A percentile compares a stretch with the other conserved stretches of the same genome.
phyloP scores from a whole-genome alignment of 2,113 vertebrate genomes.

The Mormyrus iriodes region DNA sequence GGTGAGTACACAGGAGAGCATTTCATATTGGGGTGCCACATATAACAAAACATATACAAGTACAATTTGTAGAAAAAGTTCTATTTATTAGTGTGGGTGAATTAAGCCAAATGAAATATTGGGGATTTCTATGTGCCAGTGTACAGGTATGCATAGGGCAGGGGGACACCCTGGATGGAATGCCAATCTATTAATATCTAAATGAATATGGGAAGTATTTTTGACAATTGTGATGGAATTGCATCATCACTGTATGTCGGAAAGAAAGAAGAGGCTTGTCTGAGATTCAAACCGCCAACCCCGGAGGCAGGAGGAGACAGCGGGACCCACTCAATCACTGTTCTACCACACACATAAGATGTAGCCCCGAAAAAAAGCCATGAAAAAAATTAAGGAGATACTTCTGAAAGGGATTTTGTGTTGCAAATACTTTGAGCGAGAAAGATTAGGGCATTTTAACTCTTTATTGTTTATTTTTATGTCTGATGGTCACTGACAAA shows the following conservation, averaged over 20 bases:
- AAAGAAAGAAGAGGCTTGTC: not conserved
- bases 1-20: not conserved
- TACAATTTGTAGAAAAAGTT: not conserved
- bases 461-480: not conserved
- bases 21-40: not conserved
- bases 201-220: not conserved
- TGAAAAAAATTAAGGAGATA: not conserved
- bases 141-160: not conserved
- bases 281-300: not conserved
- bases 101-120: not conserved
- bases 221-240: conserved; percentile 1
- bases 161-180: too few relatives aligned
- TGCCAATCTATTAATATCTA: not conserved
- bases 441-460: not conserved
- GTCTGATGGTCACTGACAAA: not conserved
- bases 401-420: not conserved
- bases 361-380: not conserved
- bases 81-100: not conserved
- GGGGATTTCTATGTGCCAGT: too few relatives aligned
- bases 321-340: not conserved
- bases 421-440: not conserved
- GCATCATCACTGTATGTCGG: not conserved
- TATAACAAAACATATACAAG: not conserved
- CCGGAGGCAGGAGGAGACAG: not conserved
- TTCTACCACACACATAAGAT: not conserved